Conservation (phyloP, 2,113 vertebrate species). For the Oenanthe oenanthe region DNA sequence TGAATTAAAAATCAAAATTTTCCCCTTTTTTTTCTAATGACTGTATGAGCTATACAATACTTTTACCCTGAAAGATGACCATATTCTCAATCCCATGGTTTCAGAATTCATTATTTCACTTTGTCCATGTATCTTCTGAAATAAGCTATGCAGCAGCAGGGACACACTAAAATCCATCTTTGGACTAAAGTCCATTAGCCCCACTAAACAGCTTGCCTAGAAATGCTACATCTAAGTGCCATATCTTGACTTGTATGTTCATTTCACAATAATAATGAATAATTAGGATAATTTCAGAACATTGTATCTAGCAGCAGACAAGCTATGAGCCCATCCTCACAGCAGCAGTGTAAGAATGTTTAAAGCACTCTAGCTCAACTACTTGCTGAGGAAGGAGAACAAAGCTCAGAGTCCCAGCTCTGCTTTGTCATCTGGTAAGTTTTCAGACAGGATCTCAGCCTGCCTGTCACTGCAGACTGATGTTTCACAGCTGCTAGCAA, state of each 20-base stretch:
- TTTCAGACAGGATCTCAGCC: not conserved
- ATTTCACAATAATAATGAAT: not conserved
- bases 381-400: not conserved
- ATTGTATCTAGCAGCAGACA: not conserved
- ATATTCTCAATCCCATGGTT: not conserved
- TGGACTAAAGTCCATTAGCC: not conserved
- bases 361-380: not conserved
- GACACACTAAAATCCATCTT: not conserved
- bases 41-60: not conserved
- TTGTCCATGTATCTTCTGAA: not conserved
- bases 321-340: not conserved
- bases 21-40: not conserved
- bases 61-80: not conserved
- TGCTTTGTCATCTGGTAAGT: not conserved
- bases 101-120: not conserved
- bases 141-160: not conserved
- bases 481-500: not conserved
- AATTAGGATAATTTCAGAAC: not conserved
- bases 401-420: not conserved
- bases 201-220: not conserved
- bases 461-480: not conserved
- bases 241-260: not conserved
- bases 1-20: not conserved
- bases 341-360: accelerated
- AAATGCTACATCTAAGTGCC: not conserved